Evolutionary conservation across 92 coral and sea anemone species (phyloP), one percentile per base, ranked within the genome.

Genomic region (Desmophyllum pertusum): DNA sequence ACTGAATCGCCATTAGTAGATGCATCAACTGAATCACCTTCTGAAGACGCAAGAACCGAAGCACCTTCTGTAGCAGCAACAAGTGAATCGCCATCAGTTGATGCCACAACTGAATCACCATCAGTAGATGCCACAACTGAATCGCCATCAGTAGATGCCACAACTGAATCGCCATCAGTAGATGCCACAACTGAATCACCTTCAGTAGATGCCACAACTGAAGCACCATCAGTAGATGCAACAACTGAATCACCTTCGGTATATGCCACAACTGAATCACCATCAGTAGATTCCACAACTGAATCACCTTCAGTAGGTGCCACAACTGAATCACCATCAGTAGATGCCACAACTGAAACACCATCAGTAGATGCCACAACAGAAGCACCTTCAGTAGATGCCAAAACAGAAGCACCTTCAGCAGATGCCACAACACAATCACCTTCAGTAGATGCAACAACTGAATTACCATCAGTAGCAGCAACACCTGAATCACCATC

Each of bases 351-450:
- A 68, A 68, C 42, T 36, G 73, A 68, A 6, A 36, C 48, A 68
- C 73, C 46, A 0, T 68, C 48, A 14, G 48, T 1, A 39, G 45
- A 37, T 33, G 27, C 48, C 3, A 68, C 43, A 68, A 68, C 48
- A 0, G 73, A 68, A 23, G 36, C 73, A 68, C 45, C 73, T 4
- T 68, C 73, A 33, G 73, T 14, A 39, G 73, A 68, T 14, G 73
- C 45, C 0, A 31, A 45, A 68, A 31, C 48, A 8, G 73, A 10
- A 33, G 11, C 74, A 42, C 75, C 75, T 1, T 70, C 75, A 19
- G 51, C 17, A 8, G 52, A 40, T 19, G 75, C 14, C 10, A 39
- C 75, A n/a, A 70, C 52, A 0, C 19, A 70, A 14, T 70, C 52
- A 40, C 75, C 75, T 3, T 40, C 73, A 1, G 43, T 0, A n/a